Evolutionary conservation across 2,888 invertebrate species (phyloP).

Genomic region (Acanthosepion esculentum): DNA sequence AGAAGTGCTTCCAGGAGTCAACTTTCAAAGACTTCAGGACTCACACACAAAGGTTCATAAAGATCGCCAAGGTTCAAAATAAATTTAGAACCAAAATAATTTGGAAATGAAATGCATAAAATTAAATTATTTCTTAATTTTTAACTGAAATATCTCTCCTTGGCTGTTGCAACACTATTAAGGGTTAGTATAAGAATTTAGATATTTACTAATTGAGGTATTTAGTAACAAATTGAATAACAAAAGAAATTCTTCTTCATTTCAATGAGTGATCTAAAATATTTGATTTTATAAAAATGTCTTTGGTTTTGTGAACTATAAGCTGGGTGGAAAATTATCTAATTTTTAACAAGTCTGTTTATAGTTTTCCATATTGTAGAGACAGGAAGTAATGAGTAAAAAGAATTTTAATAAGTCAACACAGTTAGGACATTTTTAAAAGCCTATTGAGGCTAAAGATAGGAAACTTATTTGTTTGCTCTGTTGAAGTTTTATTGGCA

Average conservation of each 20-base stretch:
- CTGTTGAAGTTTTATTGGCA: not conserved
- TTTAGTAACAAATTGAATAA: not conserved
- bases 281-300: not conserved
- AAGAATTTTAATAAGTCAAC: not conserved
- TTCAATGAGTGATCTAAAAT: not conserved
- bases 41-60: not conserved
- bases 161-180: not conserved
- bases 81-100: not conserved
- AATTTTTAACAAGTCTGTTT: not conserved
- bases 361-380: not conserved
- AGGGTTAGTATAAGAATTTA: not conserved
- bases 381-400: not conserved
- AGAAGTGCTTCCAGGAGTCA: constrained; percentile 33
- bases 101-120: not conserved
- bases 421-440: not conserved
- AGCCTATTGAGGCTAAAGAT: not conserved
- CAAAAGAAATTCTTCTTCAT: too few relatives aligned
- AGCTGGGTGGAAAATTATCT: not conserved
- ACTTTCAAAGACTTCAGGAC: not conserved
- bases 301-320: constrained; percentile 8
- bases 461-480: constrained; percentile 1
- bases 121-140: not conserved
- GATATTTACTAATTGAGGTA: not conserved
- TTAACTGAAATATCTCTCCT: not conserved
- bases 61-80: not conserved